Base-by-base conservation (phyloP, 30 jellyfish, hydroid and myxozoan species). In the Chrysaora quinquecirrha region DNA sequence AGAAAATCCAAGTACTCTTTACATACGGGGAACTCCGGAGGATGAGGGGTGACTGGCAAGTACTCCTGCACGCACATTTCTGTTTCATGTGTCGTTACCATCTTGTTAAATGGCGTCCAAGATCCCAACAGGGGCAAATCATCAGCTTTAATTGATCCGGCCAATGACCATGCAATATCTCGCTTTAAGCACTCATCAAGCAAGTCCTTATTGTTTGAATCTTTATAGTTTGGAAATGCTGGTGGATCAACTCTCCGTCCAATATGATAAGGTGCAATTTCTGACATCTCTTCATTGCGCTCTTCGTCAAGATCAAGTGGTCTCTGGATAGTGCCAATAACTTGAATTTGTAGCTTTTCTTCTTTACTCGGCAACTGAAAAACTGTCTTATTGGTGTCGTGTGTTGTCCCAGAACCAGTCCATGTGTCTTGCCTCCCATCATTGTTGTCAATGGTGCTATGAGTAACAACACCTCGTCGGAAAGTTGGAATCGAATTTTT, bases 11-110 rank as follows among this genome's bases (percentile, higher is more conserved):
- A 34, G 34, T 46, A 74, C 6, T 74, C 86, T 33, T 60, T 60
- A 22, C 33, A 60, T 28, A 76, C 68, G 12, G 79, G 88, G 43
- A 38, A 76, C 28, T 76, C 80, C 30, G 88, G 88, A 16, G 88
- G 88, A 14, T 76, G 47, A 4, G 88, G 81, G 9, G 78, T 76
- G 48, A 76, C 88, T 2, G 88, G 88, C 66, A 76, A 47, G 34
- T 76, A 76, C 43, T 76, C 88, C 56, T 76, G 88, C 16, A 76
- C 48, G 1, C 79, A 52, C 34, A 11, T 60, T 25, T 24, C 65
- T 6, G 80, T 0, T 30, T 23, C 64, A 32, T 34, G 62, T 0
- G 50, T 29, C 1, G 82, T 50, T 0, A 60, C 64, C 24, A 22
- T 7, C 27, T 76, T 76, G 9, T 52, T 58, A 34, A 76, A 76